Evolutionary conservation across 1,140 invertebrate genomes (phyloP).

Genomic region (Drosophila nannoptera): DNA sequence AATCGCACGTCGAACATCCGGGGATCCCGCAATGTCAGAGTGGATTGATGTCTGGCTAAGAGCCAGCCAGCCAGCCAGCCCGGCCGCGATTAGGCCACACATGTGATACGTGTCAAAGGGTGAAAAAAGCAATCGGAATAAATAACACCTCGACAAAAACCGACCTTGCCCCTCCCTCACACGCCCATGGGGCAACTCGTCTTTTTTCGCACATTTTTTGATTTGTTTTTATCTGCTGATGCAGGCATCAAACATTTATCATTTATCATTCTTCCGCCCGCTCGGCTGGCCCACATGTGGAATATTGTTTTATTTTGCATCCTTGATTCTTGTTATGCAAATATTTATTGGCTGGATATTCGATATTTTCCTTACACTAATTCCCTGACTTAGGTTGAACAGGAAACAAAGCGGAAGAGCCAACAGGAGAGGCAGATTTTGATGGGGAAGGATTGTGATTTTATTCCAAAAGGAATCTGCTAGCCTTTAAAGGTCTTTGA

Average conservation of each 20-base stretch:
- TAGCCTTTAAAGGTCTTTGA: too few species aligned
- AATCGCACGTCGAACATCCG: constrained; percentile 25
- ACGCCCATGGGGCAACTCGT: too few species aligned
- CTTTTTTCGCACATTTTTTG: background rate
- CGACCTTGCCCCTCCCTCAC: background rate
- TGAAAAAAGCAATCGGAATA: constrained; percentile 20
- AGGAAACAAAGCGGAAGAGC: too few species aligned
- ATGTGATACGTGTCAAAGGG: constrained; percentile 39
- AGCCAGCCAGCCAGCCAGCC: background rate
- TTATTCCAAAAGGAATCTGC: too few species aligned
- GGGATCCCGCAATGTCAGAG: constrained; percentile 30
- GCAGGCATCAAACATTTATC: constrained; percentile 20
- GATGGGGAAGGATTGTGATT: too few species aligned
- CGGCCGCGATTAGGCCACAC: constrained; percentile 13
- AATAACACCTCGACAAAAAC: constrained; percentile 4
- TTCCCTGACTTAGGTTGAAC: too few species aligned
- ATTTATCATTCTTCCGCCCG: constrained; percentile 31
- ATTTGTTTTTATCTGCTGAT: constrained; percentile 10
- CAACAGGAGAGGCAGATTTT: too few species aligned
- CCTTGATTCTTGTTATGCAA: background rate
- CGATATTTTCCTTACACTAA: background rate
- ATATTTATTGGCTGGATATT: too few species aligned
- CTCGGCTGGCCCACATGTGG: background rate
- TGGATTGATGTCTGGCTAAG: constrained; percentile 28
- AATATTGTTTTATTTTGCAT: background rate